A percentile compares a stretch with the other conserved stretches of the same genome.
Evolutionary conservation across 2,113 vertebrate genomes (phyloP).

Genomic region (Melanerpes formicivorus): DNA sequence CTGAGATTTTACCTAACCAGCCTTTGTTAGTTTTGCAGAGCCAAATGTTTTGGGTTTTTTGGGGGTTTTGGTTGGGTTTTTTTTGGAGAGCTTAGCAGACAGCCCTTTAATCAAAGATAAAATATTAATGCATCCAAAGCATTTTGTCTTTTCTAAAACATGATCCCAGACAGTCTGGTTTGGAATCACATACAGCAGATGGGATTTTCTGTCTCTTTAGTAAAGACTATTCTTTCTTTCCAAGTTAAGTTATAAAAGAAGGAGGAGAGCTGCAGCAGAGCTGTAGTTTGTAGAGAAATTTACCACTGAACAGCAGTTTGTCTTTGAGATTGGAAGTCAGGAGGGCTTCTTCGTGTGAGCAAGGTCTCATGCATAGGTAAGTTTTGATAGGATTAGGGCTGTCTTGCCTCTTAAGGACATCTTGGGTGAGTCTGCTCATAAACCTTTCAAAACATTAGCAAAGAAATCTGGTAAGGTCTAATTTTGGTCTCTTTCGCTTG

Average conservation of each 20-base stretch:
- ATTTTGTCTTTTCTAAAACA: constrained; percentile 50
- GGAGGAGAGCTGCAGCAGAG: constrained; percentile 2
- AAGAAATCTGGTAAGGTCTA: constrained; percentile 15
- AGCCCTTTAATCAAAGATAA: constrained; percentile 33
- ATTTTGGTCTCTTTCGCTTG: constrained; percentile 38
- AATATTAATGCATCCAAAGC: constrained; percentile 39
- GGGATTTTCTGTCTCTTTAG: constrained; percentile 43
- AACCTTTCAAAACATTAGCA: background rate
- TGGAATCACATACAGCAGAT: constrained; percentile 46
- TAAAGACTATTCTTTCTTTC: background rate
- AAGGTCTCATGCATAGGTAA: background rate
- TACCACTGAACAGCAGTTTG: background rate
- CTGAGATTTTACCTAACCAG: background rate
- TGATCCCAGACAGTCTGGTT: constrained; percentile 33
- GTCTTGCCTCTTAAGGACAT: background rate
- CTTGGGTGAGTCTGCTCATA: background rate
- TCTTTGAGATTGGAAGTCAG: background rate
- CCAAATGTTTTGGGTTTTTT: background rate
- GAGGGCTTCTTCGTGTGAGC: background rate
- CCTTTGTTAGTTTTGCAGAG: background rate
- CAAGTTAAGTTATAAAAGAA: constrained; percentile 23
- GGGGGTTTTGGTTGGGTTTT: background rate
- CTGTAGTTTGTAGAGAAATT: background rate
- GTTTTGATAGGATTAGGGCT: background rate
- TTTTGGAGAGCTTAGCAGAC: constrained; percentile 15